Conservation (phyloP, 1,140 invertebrate species). For the Sminthurides bifidus region DNA sequence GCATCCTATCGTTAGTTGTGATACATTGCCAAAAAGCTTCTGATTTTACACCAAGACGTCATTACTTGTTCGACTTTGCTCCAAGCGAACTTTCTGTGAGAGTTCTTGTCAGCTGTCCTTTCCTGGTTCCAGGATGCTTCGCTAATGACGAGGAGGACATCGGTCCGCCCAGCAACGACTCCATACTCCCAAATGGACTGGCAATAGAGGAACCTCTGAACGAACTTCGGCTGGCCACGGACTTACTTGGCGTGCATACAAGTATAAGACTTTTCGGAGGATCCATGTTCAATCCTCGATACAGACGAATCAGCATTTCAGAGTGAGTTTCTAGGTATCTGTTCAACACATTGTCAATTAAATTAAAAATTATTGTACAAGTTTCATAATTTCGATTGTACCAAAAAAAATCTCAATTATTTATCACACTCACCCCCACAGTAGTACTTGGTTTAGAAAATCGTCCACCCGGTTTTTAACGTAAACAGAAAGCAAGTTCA, state of each 20-base stretch:
- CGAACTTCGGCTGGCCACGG: not conserved
- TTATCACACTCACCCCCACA: slow-evolving; percentile 8
- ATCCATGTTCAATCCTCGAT: not conserved
- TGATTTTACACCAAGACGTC: too few species aligned
- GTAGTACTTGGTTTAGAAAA: slow-evolving; percentile 7
- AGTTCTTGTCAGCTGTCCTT: too few species aligned
- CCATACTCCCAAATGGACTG: slow-evolving; percentile 1
- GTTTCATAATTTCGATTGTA: not conserved
- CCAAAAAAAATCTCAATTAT: not conserved
- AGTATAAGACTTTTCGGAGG: not conserved
- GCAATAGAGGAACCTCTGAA: not conserved
- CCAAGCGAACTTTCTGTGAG: too few species aligned
- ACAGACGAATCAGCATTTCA: not conserved
- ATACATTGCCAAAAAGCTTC: too few species aligned
- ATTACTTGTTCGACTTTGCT: too few species aligned
- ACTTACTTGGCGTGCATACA: not conserved
- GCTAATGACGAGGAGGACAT: too few species aligned
- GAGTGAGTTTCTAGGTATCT: slow-evolving; percentile 4
- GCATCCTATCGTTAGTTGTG: too few species aligned
- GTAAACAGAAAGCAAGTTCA: slow-evolving; percentile 15
- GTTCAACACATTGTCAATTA: not conserved
- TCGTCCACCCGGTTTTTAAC: slow-evolving; percentile 9
- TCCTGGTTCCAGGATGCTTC: too few species aligned
- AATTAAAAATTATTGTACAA: not conserved
- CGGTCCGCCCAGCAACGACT: not conserved